Base-by-base conservation (phyloP, 2,113 vertebrate genomes). In the Brachyhypopomus gauderio region DNA sequence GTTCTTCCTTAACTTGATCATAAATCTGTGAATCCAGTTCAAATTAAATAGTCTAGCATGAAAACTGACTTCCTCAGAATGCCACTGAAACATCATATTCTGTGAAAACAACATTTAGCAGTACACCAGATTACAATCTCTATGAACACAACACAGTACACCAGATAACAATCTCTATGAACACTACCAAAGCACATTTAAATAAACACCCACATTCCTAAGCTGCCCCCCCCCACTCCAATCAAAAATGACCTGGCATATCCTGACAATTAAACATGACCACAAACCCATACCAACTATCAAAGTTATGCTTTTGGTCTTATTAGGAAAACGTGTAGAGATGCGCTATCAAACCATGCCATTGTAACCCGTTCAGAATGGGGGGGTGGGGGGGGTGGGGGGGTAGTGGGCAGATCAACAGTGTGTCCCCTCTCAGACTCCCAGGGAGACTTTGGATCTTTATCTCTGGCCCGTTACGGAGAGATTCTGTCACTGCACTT, bases 401-500 rank as follows among this genome's bases (percentile, higher is more conserved):
- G 3, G 22, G 58, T 12, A 67, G 60, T 27, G 79, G 71, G 41
- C 16, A 74, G 52, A 45, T 74, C 79, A 66, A 58, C 60, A 80
- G 60, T 56, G 27, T 7, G 27, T 74, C 70, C 66, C 66, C 66
- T 12, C 12, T 41, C 34, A 67, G 79, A 75, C 58, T 69, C 79
- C 79, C 72, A 66, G 0, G 48, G 36, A 72, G 63, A 58, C 72
- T 7, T 67, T 52, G 59, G 79, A 75, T 81, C 63, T 3, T 75
- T 75, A 81, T 81, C 79, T 75, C 36, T 20, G 12, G 30, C 71
- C 5, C 30, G 25, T 66, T 75, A 62, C 48, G 58, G 79, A 81
- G 71, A 66, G 71, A 67, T 66, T 75, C 79, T 69, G 79, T 81
- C 79, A 75, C 79, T 81, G 59, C 48, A 22, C 23, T 69, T 48